A percentile compares a stretch with the other conserved stretches of the same genome.
Evolutionary conservation across 1,140 invertebrate species (phyloP).

Genomic region (Leptestheria dahalacensis): DNA sequence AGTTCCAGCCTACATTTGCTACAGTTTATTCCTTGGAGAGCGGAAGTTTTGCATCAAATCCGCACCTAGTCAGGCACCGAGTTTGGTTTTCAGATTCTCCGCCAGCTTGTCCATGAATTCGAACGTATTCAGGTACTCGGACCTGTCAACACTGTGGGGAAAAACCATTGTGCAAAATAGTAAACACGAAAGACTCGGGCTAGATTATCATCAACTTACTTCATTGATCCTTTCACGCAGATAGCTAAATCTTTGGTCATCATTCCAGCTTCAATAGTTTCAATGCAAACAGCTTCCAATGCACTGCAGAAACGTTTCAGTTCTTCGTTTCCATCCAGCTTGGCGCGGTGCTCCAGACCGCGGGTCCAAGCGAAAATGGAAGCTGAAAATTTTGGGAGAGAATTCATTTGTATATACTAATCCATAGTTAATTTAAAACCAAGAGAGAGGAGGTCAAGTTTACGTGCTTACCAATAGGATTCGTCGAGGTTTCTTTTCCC

Average conservation of each 20-base stretch:
- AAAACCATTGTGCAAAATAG: too few relatives aligned
- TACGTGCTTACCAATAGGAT: conserved; percentile 38
- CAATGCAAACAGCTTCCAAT: conserved; percentile 42
- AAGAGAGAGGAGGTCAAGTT: not conserved
- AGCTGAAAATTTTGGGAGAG: conserved; percentile 16
- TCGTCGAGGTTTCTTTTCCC: conserved; percentile 47
- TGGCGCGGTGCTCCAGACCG: conserved; percentile 27
- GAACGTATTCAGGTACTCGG: conserved; percentile 93
- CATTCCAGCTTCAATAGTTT: conserved; percentile 43
- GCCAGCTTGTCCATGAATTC: conserved; percentile 93
- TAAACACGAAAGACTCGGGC: not conserved
- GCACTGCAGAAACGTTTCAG: conserved; percentile 32
- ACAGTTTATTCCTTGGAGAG: not conserved
- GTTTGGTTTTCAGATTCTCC: conserved; percentile 68
- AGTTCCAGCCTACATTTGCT: too few relatives aligned
- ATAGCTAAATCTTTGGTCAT: conserved; percentile 55
- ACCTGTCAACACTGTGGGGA: conserved; percentile 27
- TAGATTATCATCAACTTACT: conserved; percentile 16
- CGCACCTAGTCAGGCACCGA: conserved; percentile 9
- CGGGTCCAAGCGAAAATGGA: conserved; percentile 27
- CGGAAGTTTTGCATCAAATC: too few relatives aligned
- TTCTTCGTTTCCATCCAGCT: conserved; percentile 40
- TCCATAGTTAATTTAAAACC: not conserved
- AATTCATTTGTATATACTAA: not conserved
- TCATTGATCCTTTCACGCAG: conserved; percentile 41